Conservation (phyloP, 2,888 invertebrate genomes). For the Holacanthella duospinosa region DNA sequence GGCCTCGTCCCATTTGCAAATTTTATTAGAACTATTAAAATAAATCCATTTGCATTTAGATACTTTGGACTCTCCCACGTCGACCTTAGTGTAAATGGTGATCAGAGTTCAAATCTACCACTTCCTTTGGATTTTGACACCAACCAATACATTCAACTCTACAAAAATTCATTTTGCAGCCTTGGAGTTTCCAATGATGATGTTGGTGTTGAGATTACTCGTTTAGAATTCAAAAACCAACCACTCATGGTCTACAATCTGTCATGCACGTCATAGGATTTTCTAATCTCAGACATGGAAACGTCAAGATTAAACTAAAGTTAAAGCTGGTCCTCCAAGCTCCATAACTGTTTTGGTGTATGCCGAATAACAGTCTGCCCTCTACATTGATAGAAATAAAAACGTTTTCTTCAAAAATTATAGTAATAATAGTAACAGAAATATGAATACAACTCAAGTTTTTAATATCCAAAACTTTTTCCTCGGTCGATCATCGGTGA, state of each 20-base stretch:
- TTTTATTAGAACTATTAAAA: background rate
- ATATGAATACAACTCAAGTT: background rate
- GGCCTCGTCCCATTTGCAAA: background rate
- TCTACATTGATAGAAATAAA: conserved; percentile 18
- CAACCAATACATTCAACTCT: background rate
- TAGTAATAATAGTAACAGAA: background rate
- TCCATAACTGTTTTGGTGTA: conserved; percentile 18
- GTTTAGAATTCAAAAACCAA: conserved; percentile 1
- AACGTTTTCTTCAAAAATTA: conserved; percentile 20
- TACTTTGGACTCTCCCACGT: conserved; percentile 5
- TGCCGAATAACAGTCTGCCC: conserved; percentile 15
- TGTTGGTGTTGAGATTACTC: conserved; percentile 6
- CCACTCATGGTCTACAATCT: conserved; percentile 8
- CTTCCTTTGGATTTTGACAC: conserved; percentile 4
- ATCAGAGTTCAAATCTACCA: background rate
- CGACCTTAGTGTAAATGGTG: background rate
- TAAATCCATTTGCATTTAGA: background rate
- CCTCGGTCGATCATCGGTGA: no score
- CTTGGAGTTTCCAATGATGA: conserved; percentile 8
- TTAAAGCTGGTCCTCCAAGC: conserved; percentile 10
- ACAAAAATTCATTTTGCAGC: background rate
- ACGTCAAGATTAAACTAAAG: conserved; percentile 10
- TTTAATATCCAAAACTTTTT: background rate
- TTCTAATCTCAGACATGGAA: background rate
- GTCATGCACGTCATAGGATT: no score